Evolutionary conservation across 2,113 vertebrate genomes (phyloP).

Genomic region (Micromys minutus): DNA sequence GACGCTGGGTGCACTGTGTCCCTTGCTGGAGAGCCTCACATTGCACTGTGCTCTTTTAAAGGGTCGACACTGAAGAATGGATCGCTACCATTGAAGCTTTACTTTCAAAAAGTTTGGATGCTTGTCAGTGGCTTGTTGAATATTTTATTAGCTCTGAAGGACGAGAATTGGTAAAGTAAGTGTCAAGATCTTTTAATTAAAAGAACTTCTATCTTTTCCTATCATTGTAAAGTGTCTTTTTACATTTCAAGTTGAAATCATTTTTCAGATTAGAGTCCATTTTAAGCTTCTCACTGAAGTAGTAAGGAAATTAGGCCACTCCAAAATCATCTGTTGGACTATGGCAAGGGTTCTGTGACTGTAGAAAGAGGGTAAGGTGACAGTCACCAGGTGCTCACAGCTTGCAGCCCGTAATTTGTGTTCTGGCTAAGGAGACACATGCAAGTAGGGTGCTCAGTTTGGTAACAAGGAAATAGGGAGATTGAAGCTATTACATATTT

Average conservation of each 20-base stretch:
- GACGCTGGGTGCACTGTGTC: neutral
- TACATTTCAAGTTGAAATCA: constrained; percentile 45
- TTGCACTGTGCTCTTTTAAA: constrained; percentile 76
- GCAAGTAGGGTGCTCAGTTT: neutral
- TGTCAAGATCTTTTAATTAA: constrained; percentile 62
- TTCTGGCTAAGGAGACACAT: neutral
- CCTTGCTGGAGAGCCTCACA: constrained; percentile 4
- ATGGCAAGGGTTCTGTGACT: neutral
- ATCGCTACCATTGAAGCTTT: constrained; percentile 96
- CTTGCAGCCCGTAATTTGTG: neutral
- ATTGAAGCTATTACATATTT: no score
- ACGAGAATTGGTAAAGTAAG: constrained; percentile 95
- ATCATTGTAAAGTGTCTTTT: constrained; percentile 9
- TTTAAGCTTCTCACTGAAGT: neutral
- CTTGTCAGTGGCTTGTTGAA: constrained; percentile 97
- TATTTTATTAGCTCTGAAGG: constrained; percentile 95
- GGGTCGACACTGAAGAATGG: constrained; percentile 99
- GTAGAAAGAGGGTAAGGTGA: neutral
- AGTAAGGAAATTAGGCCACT: neutral
- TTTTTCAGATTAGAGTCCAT: neutral
- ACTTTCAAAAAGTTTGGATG: constrained; percentile 96
- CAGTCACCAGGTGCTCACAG: neutral
- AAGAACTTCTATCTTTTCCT: constrained; percentile 31
- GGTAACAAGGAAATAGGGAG: neutral
- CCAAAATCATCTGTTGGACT: neutral